These are phyloP conservation scores for Acropora yongei DNA, from an alignment of 64 coral and sea anemone species.

Conservation along the genomic window DNA sequence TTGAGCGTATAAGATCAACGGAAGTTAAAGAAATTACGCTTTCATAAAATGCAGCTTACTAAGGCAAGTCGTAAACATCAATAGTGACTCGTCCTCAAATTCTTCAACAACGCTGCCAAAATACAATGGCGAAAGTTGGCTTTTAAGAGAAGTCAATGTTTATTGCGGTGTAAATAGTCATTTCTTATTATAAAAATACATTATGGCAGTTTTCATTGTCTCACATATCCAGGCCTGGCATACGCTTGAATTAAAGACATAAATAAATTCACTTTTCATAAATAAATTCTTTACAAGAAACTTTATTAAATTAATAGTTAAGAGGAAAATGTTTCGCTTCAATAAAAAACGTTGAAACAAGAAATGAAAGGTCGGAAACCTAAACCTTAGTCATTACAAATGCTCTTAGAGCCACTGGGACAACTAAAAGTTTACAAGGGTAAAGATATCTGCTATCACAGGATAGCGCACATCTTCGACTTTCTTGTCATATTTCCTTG, in stretches of 20 bases:
- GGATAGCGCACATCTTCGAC: conserved; percentile 14
- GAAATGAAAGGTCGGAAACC: background rate
- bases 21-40: no score
- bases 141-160: background rate
- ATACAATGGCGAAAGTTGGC: no score
- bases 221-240: background rate
- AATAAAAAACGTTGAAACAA: background rate
- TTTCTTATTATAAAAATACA: background rate
- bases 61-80: no score
- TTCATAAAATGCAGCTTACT: no score
- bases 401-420: background rate
- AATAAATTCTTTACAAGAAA: conserved; percentile 6
- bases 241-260: background rate
- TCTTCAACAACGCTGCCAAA: no score
- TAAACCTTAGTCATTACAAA: background rate
- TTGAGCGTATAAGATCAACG: no score
- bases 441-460: background rate
- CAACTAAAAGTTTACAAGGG: background rate
- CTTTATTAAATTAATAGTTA: background rate
- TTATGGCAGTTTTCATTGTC: background rate
- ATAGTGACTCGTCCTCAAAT: no score
- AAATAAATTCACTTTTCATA: conserved; percentile 14
- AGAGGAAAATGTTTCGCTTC: background rate
- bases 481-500: background rate
- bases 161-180: background rate